phyloP scores from a whole-genome alignment of 2,888 invertebrate species.

The Hydraecia micacea region DNA sequence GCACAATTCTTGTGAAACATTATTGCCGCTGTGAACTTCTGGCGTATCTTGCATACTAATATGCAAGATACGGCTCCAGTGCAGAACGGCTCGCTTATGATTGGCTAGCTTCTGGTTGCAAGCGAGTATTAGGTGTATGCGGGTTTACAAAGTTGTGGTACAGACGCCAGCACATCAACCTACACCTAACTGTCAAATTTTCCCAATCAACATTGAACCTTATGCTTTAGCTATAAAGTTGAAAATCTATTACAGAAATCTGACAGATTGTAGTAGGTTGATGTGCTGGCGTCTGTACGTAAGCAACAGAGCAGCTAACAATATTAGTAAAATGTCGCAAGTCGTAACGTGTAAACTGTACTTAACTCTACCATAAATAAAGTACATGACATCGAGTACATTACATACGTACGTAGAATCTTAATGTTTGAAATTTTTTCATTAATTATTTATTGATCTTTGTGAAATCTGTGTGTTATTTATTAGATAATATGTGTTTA shows the following conservation, averaged over 20 bases:
- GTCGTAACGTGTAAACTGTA: background rate
- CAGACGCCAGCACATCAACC: no score
- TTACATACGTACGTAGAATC: background rate
- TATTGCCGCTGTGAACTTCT: background rate
- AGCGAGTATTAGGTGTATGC: background rate
- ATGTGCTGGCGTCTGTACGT: no score
- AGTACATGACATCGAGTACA: slow-evolving; percentile 4
- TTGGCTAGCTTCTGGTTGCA: background rate
- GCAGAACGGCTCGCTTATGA: background rate
- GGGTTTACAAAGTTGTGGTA: background rate
- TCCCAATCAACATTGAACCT: no score
- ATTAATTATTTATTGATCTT: slow-evolving; percentile 24
- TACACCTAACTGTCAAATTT: no score
- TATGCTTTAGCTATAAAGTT: no score
- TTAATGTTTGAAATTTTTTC: slow-evolving; percentile 3
- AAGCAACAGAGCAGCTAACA: background rate
- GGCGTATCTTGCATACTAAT: background rate
- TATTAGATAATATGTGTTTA: slow-evolving; percentile 22
- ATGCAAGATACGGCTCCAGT: background rate
- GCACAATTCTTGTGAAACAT: background rate
- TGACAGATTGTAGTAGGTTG: no score
- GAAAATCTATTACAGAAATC: no score
- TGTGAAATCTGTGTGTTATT: slow-evolving; percentile 28
- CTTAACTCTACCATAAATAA: background rate
- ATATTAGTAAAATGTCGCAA: background rate